Percentiles rank a stretch among this genome's conserved stretches.
phyloP scores from a whole-genome alignment of 2,113 vertebrate genomes.

The Grammomys dolichurus region DNA sequence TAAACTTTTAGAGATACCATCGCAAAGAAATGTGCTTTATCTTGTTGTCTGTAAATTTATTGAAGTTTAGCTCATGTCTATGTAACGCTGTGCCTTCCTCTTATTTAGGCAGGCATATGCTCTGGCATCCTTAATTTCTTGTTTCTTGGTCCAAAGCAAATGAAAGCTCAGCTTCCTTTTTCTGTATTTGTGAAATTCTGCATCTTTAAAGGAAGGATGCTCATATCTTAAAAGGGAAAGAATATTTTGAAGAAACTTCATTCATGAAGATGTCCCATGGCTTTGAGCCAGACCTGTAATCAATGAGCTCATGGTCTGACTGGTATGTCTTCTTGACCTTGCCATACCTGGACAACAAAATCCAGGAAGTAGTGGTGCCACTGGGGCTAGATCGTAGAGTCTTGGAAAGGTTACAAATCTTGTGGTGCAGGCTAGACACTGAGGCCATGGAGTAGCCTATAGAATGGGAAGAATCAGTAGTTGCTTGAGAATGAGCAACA shows the following conservation, averaged over 20 bases:
- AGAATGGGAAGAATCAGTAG: not conserved
- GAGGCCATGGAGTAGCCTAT: not conserved
- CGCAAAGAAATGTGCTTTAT: constrained; percentile 5
- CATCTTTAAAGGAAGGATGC: not conserved
- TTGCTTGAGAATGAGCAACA: not conserved
- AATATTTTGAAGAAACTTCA: not conserved
- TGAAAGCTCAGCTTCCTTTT: not conserved
- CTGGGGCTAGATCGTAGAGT: not conserved
- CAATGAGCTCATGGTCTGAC: not conserved
- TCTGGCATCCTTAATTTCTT: not conserved
- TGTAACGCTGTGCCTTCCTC: not conserved
- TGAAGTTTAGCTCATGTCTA: constrained; percentile 26
- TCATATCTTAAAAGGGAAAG: not conserved
- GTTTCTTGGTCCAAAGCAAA: not conserved
- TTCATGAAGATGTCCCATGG: not conserved
- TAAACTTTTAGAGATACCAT: not conserved
- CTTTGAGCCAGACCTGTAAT: not conserved
- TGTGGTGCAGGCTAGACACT: not conserved
- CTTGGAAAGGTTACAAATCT: not conserved
- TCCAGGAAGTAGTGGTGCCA: not conserved
- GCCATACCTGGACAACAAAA: not conserved
- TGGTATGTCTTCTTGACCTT: not conserved
- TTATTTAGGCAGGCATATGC: not conserved
- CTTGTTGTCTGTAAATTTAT: constrained; percentile 18
- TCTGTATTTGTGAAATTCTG: not conserved